Evolutionary conservation across 2,797 vertebrate genomes (phyloP).

Genomic region (Trichosurus vulpecula): DNA sequence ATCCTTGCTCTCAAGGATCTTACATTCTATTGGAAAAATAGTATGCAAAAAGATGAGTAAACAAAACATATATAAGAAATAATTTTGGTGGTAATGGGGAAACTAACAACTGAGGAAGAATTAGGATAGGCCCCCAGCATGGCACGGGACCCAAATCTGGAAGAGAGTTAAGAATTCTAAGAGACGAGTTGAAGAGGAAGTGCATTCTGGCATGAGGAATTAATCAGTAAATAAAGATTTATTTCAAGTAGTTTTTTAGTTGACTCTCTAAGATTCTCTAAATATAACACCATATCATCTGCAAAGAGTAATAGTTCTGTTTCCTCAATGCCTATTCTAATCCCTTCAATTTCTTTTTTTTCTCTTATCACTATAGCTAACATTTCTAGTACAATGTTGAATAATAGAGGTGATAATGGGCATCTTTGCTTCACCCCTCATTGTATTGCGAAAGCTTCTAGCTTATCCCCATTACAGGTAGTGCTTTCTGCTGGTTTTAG

Average conservation of each 20-base stretch:
- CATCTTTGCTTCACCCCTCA: background rate
- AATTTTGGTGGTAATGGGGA: background rate
- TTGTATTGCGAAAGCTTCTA: background rate
- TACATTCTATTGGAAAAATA: background rate
- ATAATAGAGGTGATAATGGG: background rate
- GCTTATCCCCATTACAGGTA: background rate
- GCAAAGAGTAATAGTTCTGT: background rate
- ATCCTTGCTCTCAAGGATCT: background rate
- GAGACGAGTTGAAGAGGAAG: background rate
- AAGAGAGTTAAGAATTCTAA: background rate
- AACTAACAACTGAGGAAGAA: background rate
- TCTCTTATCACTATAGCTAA: background rate
- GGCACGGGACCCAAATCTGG: background rate
- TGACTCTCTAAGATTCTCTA: background rate
- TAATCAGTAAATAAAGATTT: background rate
- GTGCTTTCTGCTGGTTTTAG: background rate
- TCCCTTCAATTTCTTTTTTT: background rate
- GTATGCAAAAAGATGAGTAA: background rate
- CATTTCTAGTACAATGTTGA: background rate
- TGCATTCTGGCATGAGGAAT: background rate
- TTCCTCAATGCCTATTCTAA: background rate
- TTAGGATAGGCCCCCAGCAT: background rate
- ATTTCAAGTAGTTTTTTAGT: background rate
- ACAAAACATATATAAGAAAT: background rate
- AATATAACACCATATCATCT: background rate